A percentile compares a stretch with the other conserved stretches of the same genome.
Conservation (phyloP, 2,888 invertebrate species). For the Tetranychus piercei region DNA sequence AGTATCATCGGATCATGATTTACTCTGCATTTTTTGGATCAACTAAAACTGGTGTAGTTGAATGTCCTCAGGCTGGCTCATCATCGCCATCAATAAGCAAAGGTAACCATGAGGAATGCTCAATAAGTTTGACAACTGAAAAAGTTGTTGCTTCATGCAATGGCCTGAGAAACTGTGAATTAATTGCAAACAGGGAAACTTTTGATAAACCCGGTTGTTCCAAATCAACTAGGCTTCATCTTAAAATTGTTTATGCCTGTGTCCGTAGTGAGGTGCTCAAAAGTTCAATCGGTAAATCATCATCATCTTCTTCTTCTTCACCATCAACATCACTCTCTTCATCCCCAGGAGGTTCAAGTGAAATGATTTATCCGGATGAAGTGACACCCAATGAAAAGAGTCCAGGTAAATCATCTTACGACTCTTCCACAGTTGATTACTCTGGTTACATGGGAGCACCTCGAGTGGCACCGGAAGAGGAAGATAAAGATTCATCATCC, state of each 20-base stretch:
- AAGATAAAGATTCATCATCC: not conserved
- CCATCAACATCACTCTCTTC: not conserved
- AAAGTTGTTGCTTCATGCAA: constrained; percentile 59
- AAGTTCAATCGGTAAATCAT: not conserved
- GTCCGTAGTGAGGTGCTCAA: constrained; percentile 21
- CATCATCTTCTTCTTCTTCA: not conserved
- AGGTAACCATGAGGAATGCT: constrained; percentile 2
- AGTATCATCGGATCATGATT: constrained; percentile 68
- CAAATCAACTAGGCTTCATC: constrained; percentile 26
- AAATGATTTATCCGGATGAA: not conserved
- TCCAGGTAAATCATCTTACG: not conserved
- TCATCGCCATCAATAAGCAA: constrained; percentile 42
- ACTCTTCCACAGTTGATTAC: constrained; percentile 1
- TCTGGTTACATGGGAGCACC: constrained; percentile 16
- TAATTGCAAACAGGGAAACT: constrained; percentile 27
- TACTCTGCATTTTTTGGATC: constrained; percentile 81
- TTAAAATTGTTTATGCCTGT: constrained; percentile 30
- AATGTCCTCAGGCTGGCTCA: constrained; percentile 64
- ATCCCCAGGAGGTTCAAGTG: not conserved
- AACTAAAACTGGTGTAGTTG: constrained; percentile 65
- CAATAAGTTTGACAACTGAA: constrained; percentile 49
- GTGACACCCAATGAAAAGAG: not conserved
- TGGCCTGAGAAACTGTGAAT: constrained; percentile 28
- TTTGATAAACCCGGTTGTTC: constrained; percentile 29
- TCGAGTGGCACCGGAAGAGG: constrained; percentile 13